A percentile compares a stretch with the other conserved stretches of the same genome.
phyloP scores from a whole-genome alignment of 1,140 invertebrate genomes.

The Pseudomyrmex pallidus region DNA sequence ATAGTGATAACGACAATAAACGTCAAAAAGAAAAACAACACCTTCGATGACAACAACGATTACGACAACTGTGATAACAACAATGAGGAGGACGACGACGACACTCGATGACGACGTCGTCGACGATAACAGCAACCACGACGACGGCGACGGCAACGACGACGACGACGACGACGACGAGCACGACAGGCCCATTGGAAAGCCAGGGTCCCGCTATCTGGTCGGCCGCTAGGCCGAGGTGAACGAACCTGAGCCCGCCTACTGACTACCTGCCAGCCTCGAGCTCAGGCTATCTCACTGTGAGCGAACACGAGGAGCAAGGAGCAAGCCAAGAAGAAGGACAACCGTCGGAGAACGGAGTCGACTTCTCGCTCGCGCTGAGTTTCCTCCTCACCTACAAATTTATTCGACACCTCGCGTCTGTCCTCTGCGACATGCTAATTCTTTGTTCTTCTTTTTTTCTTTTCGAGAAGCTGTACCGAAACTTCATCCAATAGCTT shows the following conservation, averaged over 20 bases:
- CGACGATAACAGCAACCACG: not conserved
- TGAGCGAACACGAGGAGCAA: conserved; percentile 39
- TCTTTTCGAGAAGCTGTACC: not conserved
- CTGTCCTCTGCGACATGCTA: not conserved
- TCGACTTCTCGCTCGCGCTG: conserved; percentile 26
- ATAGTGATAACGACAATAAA: too few relatives aligned
- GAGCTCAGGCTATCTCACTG: conserved; percentile 66
- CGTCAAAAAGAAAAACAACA: too few relatives aligned
- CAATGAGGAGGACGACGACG: not conserved
- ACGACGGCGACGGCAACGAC: not conserved
- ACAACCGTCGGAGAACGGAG: conserved; percentile 23
- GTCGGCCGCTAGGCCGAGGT: conserved; percentile 83
- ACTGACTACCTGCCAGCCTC: conserved; percentile 82
- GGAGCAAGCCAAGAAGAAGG: conserved; percentile 35
- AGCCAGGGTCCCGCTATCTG: conserved; percentile 83
- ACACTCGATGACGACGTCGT: not conserved
- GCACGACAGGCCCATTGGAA: conserved; percentile 61
- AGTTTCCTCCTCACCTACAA: conserved; percentile 51
- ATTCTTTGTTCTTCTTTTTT: not conserved
- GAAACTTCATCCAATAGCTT: not conserved
- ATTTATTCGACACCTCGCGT: conserved; percentile 51
- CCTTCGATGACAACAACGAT: not conserved
- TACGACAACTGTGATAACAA: not conserved
- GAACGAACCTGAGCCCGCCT: conserved; percentile 82
- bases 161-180: conserved; percentile 6